Evolutionary conservation across 1,140 invertebrate genomes (phyloP).

Genomic region (Spodoptera frugiperda): DNA sequence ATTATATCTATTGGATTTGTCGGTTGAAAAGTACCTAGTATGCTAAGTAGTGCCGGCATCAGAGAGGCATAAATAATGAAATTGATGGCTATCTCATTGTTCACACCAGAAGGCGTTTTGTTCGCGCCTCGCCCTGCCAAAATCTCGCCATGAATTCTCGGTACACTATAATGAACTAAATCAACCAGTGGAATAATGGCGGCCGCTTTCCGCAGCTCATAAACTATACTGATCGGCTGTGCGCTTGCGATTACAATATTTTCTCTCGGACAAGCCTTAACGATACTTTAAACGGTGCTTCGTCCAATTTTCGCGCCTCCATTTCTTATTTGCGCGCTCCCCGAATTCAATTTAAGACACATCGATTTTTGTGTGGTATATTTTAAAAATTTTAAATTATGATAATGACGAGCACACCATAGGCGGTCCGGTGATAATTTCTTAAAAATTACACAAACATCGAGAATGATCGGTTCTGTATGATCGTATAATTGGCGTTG

Average conservation of each 20-base stretch:
- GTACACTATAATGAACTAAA: slow-evolving; percentile 47
- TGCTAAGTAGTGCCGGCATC: background rate
- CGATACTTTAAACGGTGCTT: slow-evolving; percentile 80
- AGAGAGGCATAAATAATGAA: slow-evolving; percentile 18
- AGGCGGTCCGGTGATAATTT: slow-evolving; percentile 67
- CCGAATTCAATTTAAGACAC: slow-evolving; percentile 82
- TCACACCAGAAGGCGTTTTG: slow-evolving; percentile 26
- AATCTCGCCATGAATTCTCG: slow-evolving; percentile 40
- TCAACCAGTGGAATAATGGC: slow-evolving; percentile 61
- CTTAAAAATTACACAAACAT: slow-evolving; percentile 67
- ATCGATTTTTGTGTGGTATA: slow-evolving; percentile 75
- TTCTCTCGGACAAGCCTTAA: slow-evolving; percentile 75
- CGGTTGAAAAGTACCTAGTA: background rate
- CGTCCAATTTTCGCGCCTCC: slow-evolving; percentile 79
- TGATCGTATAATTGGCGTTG: slow-evolving; percentile 68
- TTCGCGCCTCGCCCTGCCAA: slow-evolving; percentile 33
- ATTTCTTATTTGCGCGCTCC: slow-evolving; percentile 78
- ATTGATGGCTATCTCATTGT: slow-evolving; percentile 28
- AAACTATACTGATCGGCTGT: slow-evolving; percentile 62
- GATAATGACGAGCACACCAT: slow-evolving; percentile 73
- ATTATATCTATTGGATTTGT: background rate
- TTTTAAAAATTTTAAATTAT: slow-evolving; percentile 75
- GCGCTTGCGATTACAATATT: slow-evolving; percentile 76
- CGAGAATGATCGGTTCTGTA: slow-evolving; percentile 61
- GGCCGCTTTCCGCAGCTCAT: slow-evolving; percentile 67